Evolutionary conservation across 2,113 vertebrate species (phyloP).

Genomic region (Callorhinus ursinus): DNA sequence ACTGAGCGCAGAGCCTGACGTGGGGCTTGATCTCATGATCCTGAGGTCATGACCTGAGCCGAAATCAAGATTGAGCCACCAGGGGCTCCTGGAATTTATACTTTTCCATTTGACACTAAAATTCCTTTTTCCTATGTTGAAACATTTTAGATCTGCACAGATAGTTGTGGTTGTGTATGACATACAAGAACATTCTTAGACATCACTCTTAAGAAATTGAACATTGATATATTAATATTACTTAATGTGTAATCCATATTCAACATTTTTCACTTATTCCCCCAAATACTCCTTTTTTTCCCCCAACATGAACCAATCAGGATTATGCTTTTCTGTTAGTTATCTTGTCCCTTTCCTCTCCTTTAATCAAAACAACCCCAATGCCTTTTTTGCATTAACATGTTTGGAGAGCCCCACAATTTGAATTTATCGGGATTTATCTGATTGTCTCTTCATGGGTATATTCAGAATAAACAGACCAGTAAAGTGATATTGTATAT

Average conservation of each 20-base stretch:
- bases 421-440: constrained; percentile 39
- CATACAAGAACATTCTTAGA: neutral
- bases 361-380: neutral
- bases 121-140: neutral
- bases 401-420: neutral
- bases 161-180: neutral
- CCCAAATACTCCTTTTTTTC: neutral
- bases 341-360: constrained; percentile 10
- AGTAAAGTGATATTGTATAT: neutral
- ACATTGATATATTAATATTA: neutral
- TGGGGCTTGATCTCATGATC: neutral
- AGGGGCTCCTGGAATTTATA: neutral
- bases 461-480: neutral
- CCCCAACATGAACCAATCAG: neutral
- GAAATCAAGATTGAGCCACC: neutral
- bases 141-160: neutral
- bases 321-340: constrained; percentile 1
- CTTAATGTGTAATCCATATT: neutral
- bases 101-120: constrained; percentile 30
- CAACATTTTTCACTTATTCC: neutral
- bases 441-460: constrained; percentile 15
- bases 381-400: neutral
- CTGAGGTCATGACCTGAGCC: neutral
- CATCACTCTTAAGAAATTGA: neutral
- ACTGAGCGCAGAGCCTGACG: neutral